Conservation (phyloP, 2,113 vertebrate genomes). For the Burhinus oedicnemus region DNA sequence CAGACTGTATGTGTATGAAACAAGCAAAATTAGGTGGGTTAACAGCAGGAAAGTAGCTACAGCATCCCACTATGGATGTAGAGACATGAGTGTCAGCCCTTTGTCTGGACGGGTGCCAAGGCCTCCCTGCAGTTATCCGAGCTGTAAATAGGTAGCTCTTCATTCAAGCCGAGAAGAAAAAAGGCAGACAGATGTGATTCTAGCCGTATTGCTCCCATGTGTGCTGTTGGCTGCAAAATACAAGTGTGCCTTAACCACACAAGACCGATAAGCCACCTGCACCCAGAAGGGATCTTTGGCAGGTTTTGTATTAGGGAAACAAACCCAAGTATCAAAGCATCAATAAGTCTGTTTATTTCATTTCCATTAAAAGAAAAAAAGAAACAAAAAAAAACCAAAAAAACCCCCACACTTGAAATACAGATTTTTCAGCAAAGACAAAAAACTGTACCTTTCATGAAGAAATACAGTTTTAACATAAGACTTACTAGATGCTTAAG, state of each 20-base stretch:
- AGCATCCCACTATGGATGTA: not conserved
- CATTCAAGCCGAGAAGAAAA: slow-evolving; percentile 38
- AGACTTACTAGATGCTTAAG: not conserved
- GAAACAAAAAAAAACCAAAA: too few species aligned
- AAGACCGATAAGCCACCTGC: not conserved
- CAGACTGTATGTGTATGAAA: not conserved
- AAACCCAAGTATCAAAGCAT: not conserved
- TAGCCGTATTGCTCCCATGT: slow-evolving; percentile 38
- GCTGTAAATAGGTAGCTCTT: slow-evolving; percentile 39
- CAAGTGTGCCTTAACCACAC: slow-evolving; percentile 11
- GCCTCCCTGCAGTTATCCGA: not conserved
- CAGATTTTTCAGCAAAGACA: not conserved
- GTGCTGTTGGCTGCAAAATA: slow-evolving; percentile 40
- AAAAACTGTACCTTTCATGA: not conserved
- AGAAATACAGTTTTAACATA: not conserved
- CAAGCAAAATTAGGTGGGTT: not conserved
- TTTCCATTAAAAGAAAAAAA: not conserved
- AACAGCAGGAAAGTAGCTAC: slow-evolving; percentile 4
- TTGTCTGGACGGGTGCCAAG: not conserved
- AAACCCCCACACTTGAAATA: not conserved
- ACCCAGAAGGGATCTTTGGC: not conserved
- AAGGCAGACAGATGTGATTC: slow-evolving; percentile 50
- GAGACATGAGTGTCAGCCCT: not conserved
- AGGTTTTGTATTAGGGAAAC: not conserved
- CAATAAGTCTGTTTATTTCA: not conserved